Base-by-base conservation (phyloP, 2,113 vertebrate genomes). In the Erythrolamprus reginae region DNA sequence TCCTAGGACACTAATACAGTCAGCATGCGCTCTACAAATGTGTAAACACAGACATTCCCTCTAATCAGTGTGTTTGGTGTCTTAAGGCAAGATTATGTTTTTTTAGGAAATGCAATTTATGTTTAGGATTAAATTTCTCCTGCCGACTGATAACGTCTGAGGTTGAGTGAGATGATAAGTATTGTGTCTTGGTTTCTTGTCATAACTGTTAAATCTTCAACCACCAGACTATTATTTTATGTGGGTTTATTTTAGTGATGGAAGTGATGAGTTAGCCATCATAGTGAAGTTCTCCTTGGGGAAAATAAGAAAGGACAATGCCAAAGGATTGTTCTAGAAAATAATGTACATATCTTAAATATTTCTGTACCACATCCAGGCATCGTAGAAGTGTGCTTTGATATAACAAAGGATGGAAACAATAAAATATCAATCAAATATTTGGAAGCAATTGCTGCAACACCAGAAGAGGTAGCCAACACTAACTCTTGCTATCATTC, bases 41-140 rank as follows among this genome's bases (percentile, higher is more conserved):
- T 97, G 97, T 98, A 98, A 98, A 98, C 97, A 98, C 95, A 98
- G 97, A 98, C 97, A 97, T 97, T 97, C 97, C 94, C 97, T 97
- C 96, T 97, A 98, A 98, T 98, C 97, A 98, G 97, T 95, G 93
- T 87, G 24, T 92, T 96, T 96, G 97, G 95, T 98, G 96, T 97
- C 97, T 98, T 97, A 97, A 97, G 97, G 97, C 97, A 97, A 97
- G 96, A 97, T 96, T 97, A 95, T 97, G 96, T 97, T 98, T 97
- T 98, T 97, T 96, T 97, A 97, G 97, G 97, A 98, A 98, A 97
- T 97, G 97, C 95, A 97, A 97, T 98, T 98, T 98, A 97, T 97
- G 97, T 96, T 96, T 91, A 84, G 96, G 97, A 96, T 97, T 97
- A 96, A 95, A 93, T 98, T 97, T 97, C 96, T 88, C 83, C 95